Conservation (phyloP, 2,888 invertebrate species). For the Chalcosyrphus nemorum region DNA sequence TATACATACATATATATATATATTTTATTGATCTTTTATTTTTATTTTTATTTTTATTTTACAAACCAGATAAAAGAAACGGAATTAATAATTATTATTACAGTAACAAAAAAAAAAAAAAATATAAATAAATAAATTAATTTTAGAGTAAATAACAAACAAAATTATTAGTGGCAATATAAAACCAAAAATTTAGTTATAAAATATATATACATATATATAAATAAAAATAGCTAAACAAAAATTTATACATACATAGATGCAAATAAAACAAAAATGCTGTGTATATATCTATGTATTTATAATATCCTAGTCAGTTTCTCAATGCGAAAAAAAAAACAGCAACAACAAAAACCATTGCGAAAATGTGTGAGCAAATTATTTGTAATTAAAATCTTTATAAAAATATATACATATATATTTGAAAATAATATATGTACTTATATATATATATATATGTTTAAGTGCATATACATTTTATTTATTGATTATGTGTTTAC, state of each 20-base stretch:
- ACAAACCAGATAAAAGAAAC: not conserved
- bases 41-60: not conserved
- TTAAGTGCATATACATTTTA: slow-evolving; percentile 23
- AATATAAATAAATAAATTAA: slow-evolving; percentile 8
- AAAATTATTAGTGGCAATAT: slow-evolving; percentile 60
- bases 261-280: not conserved
- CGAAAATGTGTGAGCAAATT: slow-evolving; percentile 13
- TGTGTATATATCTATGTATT: slow-evolving; percentile 43
- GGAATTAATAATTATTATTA: slow-evolving; percentile 9
- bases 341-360: slow-evolving; percentile 16
- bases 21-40: not conserved
- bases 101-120: slow-evolving; percentile 9
- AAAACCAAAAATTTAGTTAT: slow-evolving; percentile 45
- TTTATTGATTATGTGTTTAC: slow-evolving; percentile 19
- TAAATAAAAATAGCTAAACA: slow-evolving; percentile 24
- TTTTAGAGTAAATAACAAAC: slow-evolving; percentile 34
- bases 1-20: not conserved
- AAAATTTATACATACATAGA: not conserved
- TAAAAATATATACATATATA: not conserved
- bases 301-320: slow-evolving; percentile 55
- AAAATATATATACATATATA: slow-evolving; percentile 32
- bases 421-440: not conserved
- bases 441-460: not conserved
- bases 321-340: slow-evolving; percentile 14
- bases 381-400: slow-evolving; percentile 9